Conservation (phyloP, 2,113 vertebrate species). For the Thamnophis sirtalis region DNA sequence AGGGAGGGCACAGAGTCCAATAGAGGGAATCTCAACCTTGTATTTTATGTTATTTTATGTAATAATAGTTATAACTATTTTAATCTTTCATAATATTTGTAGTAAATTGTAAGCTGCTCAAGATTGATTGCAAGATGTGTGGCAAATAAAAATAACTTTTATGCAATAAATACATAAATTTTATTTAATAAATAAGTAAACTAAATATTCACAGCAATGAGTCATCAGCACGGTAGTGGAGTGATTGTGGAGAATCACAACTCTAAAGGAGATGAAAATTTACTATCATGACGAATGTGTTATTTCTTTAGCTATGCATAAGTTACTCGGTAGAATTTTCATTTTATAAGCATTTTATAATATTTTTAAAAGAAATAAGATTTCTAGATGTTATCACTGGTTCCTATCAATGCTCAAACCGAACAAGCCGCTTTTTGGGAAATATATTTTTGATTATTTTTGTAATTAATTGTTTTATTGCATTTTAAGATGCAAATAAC, state of each 20-base stretch:
- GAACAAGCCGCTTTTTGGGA: not conserved
- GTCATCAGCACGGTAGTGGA: not conserved
- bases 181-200: not conserved
- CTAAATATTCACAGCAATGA: not conserved
- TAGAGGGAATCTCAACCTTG: not conserved
- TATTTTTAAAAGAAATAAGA: not conserved
- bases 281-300: not conserved
- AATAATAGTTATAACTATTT: not conserved
- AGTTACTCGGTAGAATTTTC: not conserved
- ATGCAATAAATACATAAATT: not conserved
- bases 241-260: not conserved
- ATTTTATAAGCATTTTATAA: not conserved
- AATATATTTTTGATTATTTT: not conserved
- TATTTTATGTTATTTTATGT: not conserved
- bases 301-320: not conserved
- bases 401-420: not conserved
- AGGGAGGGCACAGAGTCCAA: not conserved
- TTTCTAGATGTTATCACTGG: not conserved
- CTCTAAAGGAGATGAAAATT: not conserved
- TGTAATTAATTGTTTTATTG: not conserved
- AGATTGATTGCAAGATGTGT: not conserved
- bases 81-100: not conserved
- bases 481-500: not conserved
- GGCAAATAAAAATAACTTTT: not conserved
- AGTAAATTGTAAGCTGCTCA: not conserved